Base-by-base conservation (phyloP, 2,888 invertebrate species). In the Branchipolynoe longqiensis region DNA sequence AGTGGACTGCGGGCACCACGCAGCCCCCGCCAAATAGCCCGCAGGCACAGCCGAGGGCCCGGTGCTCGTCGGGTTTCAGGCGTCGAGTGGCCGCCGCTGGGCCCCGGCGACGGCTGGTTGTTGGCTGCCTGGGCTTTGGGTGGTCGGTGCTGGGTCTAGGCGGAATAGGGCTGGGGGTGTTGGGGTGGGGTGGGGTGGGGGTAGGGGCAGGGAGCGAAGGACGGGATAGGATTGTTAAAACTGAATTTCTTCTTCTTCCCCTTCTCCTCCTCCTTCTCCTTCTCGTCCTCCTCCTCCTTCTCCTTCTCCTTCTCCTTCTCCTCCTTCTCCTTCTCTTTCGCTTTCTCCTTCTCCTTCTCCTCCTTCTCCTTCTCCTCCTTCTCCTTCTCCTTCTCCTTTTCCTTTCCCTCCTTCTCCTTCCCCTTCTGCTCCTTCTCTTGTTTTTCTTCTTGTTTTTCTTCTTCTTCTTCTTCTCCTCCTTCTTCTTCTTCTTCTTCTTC, bases 1-100 rank as follows among this genome's bases (percentile, higher is more conserved):
- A 78, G 78, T 78, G 78, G 78, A 1, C 48, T 41, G 31, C 8
- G 28, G 78, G 78, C 41, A 78, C 78, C 78, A 78, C 54, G 78
- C 78, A 25, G 78, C 41, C 54, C 33, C 54, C 12, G 48, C 41
- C 28, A 78, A 78, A 78, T 78, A 78, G 78, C 78, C 78, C 28
- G 48, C 31, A 78, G 78, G 78, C 78, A 78, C 28, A 48, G 78
- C 48, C 48, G 78, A 78, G 78, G 48, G 54, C 28, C 78, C 48
- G 28, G 48, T 28, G 41, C 54, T 78, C 25, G 48, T 78, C 41
- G 54, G 78, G 78, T 78, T 78, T 78, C 78, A 78, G 14, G 48
- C 54, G 22, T 22, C 3, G 69, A 12, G 38, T 0, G 3, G 1
- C 18, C 14, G 1, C 38, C 14, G 38, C 69, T 38, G 22, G 36